Evolutionary conservation across 2,113 vertebrate species (phyloP), one percentile per base, ranked within the genome.

Genomic region (Columbina picui): DNA sequence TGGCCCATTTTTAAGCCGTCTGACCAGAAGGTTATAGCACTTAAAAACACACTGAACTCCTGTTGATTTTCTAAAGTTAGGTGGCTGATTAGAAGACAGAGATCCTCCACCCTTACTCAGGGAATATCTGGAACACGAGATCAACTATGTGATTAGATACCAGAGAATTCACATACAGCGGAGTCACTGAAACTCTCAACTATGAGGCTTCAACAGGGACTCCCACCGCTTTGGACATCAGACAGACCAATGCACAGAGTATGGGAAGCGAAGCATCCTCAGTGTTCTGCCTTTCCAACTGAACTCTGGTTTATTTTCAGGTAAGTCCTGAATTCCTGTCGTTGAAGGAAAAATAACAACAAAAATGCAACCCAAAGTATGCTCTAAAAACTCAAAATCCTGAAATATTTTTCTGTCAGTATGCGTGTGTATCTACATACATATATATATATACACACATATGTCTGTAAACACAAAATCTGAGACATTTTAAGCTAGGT

Each of bases 361-460:
- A 59, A 56, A 75, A 75, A 36, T 25, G 5, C 21, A 64, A 34
- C 25, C 21, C 49, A 34, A 64, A 57, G 25, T 38, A 34, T 6
- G 5, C 9, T 53, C 12, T 76, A 49, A 90, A 77, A 65, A 21
- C 19, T 82, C 64, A 70, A 76, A 90, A 76, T 57, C 56, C 36
- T 23, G 34, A 55, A 55, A n/a, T 7, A 10, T 63, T 56, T 67
- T 55, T 36, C 60, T 36, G 22, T 50, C 22, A 8, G 9, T 36
- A 32, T 25, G 18, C n/a, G 9, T 29, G 14, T 38, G 8, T 59
- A 20, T 39, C 43, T 45, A 19, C 43, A 27, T n/a, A 9, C 14
- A 53, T 5, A 1, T 8, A 3, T 7, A 3, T 7, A 4, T 25
- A 21, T 10, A 6, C 8, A n/a, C 14, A 55, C 0, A 1, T 21